Evolutionary conservation across 2,113 vertebrate genomes (phyloP), one percentile per base, ranked within the genome.

Genomic region (Brachirus orientalis): DNA sequence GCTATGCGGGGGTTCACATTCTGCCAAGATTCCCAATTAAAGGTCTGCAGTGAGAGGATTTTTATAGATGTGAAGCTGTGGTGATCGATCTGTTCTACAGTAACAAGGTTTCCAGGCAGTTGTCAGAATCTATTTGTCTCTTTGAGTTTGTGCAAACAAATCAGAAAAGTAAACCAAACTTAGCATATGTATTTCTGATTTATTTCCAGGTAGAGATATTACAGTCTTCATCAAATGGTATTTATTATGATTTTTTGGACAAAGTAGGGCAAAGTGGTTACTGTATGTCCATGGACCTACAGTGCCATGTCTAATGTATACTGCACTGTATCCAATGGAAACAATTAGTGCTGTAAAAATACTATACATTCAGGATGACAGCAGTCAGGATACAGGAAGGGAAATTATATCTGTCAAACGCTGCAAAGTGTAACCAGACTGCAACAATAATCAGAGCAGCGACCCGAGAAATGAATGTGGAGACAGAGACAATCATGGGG

Each of bases 401-500:
- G 57, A 63, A 77, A 82, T 80, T 75, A 52, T 35, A 61, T 48
- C 60, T 65, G 65, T 79, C 75, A 78, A 50, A 50, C 58, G 75
- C 48, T 56, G 72, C 63, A 80, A 82, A 87, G 69, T 73, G 69
- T 58, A 80, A 78, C 78, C 85, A 88, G 84, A 79, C 64, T 82
- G 60, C 55, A 67, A 46, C 58, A 46, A 56, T 67, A 84, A 86
- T 85, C 75, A 82, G 50, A 62, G 69, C 47, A 48, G 47, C 43
- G 64, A 66, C 75, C 70, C 60, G 64, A 69, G 71, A 84, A 83
- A 73, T 12, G 9, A 82, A 74, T 18, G 22, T 4, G 28, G 20
- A 69, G 56, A 68, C 20, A 37, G 50, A 82, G 52, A 57, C 70
- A 66, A 82, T 86, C 75, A 69, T 22, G 58, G 55, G 43, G 45